These are phyloP conservation scores for Caenorhabditis panamensis DNA, from an alignment of 2,888 invertebrate genomes.

Conservation along the genomic window DNA sequence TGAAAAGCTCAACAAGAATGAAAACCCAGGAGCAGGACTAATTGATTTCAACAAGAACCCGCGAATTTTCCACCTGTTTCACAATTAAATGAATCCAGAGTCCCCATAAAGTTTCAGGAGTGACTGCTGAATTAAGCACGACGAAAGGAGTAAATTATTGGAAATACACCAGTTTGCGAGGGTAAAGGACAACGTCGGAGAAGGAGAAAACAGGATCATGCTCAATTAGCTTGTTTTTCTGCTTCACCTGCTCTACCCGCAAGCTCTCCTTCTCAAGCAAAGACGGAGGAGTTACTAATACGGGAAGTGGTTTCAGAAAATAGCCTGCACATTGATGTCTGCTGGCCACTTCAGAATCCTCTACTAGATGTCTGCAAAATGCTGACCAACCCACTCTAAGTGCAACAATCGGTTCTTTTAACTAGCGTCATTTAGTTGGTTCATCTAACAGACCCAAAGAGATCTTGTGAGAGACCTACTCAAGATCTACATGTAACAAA, in stretches of 20 bases:
- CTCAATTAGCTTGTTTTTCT: conserved; percentile 34
- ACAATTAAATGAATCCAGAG: too few relatives aligned
- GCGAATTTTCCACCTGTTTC: too few relatives aligned
- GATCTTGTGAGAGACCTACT: not conserved
- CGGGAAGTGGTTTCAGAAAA: conserved; percentile 30
- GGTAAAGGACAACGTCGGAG: conserved; percentile 24
- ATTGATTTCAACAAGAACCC: too few relatives aligned
- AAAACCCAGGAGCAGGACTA: too few relatives aligned
- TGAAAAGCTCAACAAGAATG: too few relatives aligned
- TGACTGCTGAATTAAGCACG: conserved; percentile 5
- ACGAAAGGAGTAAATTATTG: conserved; percentile 36
- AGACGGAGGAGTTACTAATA: conserved; percentile 30
- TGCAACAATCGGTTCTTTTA: conserved; percentile 4
- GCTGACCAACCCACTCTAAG: conserved; percentile 3
- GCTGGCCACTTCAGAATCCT: conserved; percentile 34
- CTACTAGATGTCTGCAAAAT: conserved; percentile 38
- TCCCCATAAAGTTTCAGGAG: too few relatives aligned
- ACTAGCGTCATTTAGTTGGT: not conserved
- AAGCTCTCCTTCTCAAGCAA: conserved; percentile 8
- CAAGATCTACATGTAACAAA: not conserved
- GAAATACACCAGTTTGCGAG: conserved; percentile 37
- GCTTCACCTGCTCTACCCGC: conserved; percentile 21
- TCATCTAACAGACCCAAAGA: too few relatives aligned
- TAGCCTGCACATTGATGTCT: conserved; percentile 34
- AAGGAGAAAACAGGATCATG: conserved; percentile 15